Evolutionary conservation across 2,888 invertebrate species (phyloP).

Genomic region (Nesidiocoris tenuis): DNA sequence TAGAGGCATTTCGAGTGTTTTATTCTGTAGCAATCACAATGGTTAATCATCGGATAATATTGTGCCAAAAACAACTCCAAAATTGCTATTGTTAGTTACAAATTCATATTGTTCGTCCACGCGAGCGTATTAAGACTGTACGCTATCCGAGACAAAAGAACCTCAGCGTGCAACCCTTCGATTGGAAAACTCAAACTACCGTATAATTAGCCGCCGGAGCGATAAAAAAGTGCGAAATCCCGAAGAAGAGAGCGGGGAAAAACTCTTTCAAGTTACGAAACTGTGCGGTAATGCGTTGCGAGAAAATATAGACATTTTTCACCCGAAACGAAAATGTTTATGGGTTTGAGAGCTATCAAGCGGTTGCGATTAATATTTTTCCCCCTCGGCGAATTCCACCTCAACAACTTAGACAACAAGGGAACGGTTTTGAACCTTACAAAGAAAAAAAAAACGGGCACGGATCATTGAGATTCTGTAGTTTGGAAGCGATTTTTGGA

Average conservation of each 20-base stretch:
- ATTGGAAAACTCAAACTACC: no score
- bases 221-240: no score
- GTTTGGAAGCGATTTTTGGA: conserved; percentile 21
- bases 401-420: conserved; percentile 15
- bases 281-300: neutral
- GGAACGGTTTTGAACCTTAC: conserved; percentile 4
- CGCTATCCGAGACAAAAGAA: no score
- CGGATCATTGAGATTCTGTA: conserved; percentile 11
- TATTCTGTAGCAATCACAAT: no score
- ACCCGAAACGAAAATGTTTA: conserved; percentile 14
- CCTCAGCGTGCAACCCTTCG: no score
- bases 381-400: conserved; percentile 5
- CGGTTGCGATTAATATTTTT: conserved; percentile 18
- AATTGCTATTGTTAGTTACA: no score
- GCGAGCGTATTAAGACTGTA: no score
- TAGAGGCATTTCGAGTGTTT: no score
- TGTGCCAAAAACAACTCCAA: no score
- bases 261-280: neutral
- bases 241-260: neutral
- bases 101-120: no score
- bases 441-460: conserved; percentile 13
- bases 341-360: conserved; percentile 4
- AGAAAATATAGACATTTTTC: neutral
- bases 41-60: no score
- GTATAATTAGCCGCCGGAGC: no score